Conservation (phyloP, 2,797 vertebrate species). For the Decapterus maruadsi region DNA sequence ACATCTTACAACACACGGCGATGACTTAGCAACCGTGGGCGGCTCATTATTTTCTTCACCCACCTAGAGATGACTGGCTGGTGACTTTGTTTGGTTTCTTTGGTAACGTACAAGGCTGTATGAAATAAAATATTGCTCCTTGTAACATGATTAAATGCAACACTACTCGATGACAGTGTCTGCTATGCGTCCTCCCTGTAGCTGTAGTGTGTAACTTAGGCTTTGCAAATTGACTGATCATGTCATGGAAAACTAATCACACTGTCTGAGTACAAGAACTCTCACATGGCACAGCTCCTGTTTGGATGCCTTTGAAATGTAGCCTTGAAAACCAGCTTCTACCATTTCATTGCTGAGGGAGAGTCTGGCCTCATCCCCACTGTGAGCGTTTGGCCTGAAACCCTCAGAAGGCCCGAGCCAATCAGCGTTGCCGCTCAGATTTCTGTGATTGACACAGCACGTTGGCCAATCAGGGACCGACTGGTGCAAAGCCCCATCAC, state of each 20-base stretch:
- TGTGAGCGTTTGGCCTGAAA: no score
- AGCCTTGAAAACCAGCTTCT: no score
- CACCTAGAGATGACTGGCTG: constrained; percentile 48
- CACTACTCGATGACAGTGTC: constrained; percentile 27
- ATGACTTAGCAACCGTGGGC: constrained; percentile 70
- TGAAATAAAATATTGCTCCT: constrained; percentile 43
- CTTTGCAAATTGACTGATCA: constrained; percentile 28
- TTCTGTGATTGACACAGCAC: no score
- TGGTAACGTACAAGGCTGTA: constrained; percentile 31
- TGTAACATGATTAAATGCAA: constrained; percentile 26
- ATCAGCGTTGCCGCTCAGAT: no score
- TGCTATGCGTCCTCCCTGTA: not conserved
- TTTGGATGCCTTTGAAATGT: constrained; percentile 27
- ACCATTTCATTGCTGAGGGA: no score
- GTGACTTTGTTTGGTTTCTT: constrained; percentile 64
- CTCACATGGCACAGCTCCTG: not conserved
- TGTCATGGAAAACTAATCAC: constrained; percentile 23
- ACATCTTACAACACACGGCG: constrained; percentile 40
- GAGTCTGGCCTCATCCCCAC: no score
- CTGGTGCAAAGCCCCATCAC: no score
- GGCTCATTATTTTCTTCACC: constrained; percentile 72
- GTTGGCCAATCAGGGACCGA: no score
- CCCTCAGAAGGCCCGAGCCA: no score
- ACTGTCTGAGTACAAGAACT: not conserved
- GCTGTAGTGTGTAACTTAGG: constrained; percentile 22